phyloP scores from a whole-genome alignment of 1,140 invertebrate genomes.

The Sarcophaga peregrina region DNA sequence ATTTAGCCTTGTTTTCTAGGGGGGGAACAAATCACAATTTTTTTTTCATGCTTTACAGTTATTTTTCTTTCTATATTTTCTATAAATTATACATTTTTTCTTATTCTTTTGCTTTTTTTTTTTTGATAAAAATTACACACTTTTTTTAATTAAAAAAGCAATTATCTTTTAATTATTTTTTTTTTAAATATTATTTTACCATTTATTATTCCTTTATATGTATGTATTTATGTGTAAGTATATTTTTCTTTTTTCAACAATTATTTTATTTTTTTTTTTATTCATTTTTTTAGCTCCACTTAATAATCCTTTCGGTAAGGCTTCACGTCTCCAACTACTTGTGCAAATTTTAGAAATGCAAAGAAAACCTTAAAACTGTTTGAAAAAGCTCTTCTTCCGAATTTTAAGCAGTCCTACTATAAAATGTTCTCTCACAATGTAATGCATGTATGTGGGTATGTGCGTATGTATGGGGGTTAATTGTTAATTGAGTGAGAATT shows the following conservation, averaged over 20 bases:
- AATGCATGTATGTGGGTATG: background rate
- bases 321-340: slow-evolving; percentile 64
- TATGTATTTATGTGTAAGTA: slow-evolving; percentile 21
- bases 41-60: background rate
- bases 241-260: background rate
- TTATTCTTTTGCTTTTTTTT: background rate
- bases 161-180: slow-evolving; percentile 14
- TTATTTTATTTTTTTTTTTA: slow-evolving; percentile 27
- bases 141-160: background rate
- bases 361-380: slow-evolving; percentile 42
- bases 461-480: background rate
- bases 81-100: background rate
- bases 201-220: slow-evolving; percentile 24
- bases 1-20: background rate
- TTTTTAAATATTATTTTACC: background rate
- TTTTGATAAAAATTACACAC: background rate
- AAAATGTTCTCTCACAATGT: no score
- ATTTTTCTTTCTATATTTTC: background rate
- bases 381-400: slow-evolving; percentile 54
- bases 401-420: background rate
- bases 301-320: slow-evolving; percentile 61
- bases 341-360: slow-evolving; percentile 41
- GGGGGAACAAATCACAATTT: background rate
- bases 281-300: slow-evolving; percentile 12
- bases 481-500: slow-evolving; percentile 26